Conservation (phyloP, 2,797 vertebrate species). For the Rhadinocentrus ornatus region DNA sequence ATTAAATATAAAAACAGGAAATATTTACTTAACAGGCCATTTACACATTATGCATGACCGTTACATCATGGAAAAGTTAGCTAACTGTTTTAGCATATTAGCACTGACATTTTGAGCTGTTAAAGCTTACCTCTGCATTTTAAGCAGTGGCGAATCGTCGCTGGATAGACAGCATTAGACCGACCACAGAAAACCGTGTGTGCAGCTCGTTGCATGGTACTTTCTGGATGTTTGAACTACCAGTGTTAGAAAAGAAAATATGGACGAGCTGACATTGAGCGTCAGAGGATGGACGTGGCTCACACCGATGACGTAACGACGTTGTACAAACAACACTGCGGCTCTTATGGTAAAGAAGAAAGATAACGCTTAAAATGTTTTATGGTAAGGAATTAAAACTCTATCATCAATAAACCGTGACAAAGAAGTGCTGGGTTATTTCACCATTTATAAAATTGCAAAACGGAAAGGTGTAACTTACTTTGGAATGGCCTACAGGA, state of each 20-base stretch:
- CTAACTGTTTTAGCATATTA: constrained; percentile 60
- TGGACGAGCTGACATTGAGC: constrained; percentile 70
- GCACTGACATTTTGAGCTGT: constrained; percentile 27
- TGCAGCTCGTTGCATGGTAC: constrained; percentile 62
- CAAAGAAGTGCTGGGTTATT: too few species aligned
- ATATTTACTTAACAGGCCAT: neutral
- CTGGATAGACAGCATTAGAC: constrained; percentile 25
- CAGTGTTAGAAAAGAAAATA: neutral
- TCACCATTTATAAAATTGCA: too few species aligned
- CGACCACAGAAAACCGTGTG: constrained; percentile 11
- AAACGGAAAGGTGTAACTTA: too few species aligned
- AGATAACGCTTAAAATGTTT: too few species aligned
- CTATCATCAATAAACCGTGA: too few species aligned
- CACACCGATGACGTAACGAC: constrained; percentile 61
- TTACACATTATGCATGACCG: neutral
- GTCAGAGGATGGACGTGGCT: constrained; percentile 44
- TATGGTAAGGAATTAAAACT: too few species aligned
- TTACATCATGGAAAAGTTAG: neutral
- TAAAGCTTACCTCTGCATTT: constrained; percentile 69
- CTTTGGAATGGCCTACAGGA: too few species aligned
- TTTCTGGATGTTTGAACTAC: neutral
- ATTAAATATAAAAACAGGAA: neutral
- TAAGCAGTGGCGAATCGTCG: constrained; percentile 51
- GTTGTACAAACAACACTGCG: neutral
- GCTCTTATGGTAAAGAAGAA: too few species aligned